Percentiles rank a stretch among this genome's conserved stretches.
These are phyloP conservation scores for Gallinago jamesoni DNA, from an alignment of 2,113 vertebrate genomes.

Conservation along the genomic window DNA sequence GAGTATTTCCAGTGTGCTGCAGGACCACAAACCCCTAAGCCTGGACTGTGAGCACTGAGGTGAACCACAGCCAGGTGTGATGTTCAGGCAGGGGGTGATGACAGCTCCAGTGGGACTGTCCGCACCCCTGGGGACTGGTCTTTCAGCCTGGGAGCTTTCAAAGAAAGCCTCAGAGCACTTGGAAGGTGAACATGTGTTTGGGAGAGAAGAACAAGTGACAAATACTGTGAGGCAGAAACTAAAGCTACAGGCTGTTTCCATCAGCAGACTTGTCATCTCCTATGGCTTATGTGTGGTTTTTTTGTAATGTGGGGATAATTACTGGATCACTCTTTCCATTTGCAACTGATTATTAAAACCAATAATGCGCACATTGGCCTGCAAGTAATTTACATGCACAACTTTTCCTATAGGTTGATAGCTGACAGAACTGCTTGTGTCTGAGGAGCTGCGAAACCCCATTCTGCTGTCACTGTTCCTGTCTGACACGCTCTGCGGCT, in stretches of 20 bases:
- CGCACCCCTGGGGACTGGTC: not conserved
- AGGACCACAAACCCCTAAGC: not conserved
- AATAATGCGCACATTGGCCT: not conserved
- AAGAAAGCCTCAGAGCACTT: not conserved
- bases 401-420: not conserved
- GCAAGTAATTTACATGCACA: not conserved
- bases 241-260: not conserved
- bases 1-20: not conserved
- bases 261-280: not conserved
- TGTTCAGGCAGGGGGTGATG: not conserved
- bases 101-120: not conserved
- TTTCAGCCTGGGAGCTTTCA: not conserved
- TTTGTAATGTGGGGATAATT: not conserved
- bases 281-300: not conserved
- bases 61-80: not conserved
- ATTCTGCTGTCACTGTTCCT: not conserved
- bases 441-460: not conserved
- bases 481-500: not conserved
- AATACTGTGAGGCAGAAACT: not conserved
- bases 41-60: not conserved
- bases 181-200: not conserved
- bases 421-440: not conserved
- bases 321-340: not conserved
- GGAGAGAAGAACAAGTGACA: not conserved
- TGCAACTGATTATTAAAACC: slow-evolving; percentile 5